These are phyloP conservation scores for Sphaerophoria taeniata DNA, from an alignment of 2,888 invertebrate genomes.

Conservation along the genomic window DNA sequence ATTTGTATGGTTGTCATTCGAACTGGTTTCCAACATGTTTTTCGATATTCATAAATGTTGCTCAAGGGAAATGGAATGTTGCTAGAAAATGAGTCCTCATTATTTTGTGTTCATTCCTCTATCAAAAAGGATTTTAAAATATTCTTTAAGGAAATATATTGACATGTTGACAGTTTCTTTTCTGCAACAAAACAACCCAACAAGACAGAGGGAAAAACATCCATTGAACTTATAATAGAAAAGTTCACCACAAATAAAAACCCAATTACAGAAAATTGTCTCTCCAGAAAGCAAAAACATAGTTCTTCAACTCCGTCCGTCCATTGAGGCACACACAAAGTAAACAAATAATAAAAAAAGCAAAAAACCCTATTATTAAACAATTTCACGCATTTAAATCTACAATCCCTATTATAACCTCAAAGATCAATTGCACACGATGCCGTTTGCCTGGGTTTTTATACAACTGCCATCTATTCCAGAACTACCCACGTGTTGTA, in stretches of 20 bases:
- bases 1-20: too few relatives aligned
- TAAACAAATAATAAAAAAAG: slow-evolving; percentile 17
- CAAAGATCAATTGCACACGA: slow-evolving; percentile 72
- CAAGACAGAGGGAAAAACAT: background rate
- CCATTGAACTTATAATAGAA: slow-evolving; percentile 42
- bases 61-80: too few relatives aligned
- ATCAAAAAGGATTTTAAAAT: too few relatives aligned
- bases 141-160: background rate
- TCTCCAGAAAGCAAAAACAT: slow-evolving; percentile 40
- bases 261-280: slow-evolving; percentile 71
- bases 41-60: too few relatives aligned
- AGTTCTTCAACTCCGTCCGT: background rate
- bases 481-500: slow-evolving; percentile 20
- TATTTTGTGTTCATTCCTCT: too few relatives aligned
- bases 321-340: slow-evolving; percentile 8
- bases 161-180: background rate
- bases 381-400: slow-evolving; percentile 74
- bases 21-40: too few relatives aligned
- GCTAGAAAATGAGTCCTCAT: too few relatives aligned
- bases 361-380: slow-evolving; percentile 66
- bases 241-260: slow-evolving; percentile 71
- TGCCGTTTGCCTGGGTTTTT: slow-evolving; percentile 17
- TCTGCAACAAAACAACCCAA: background rate
- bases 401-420: slow-evolving; percentile 67
- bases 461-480: slow-evolving; percentile 11